Evolutionary conservation across 2,113 vertebrate species (phyloP), one percentile per base, ranked within the genome.

Genomic region (Okapia johnstoni): DNA sequence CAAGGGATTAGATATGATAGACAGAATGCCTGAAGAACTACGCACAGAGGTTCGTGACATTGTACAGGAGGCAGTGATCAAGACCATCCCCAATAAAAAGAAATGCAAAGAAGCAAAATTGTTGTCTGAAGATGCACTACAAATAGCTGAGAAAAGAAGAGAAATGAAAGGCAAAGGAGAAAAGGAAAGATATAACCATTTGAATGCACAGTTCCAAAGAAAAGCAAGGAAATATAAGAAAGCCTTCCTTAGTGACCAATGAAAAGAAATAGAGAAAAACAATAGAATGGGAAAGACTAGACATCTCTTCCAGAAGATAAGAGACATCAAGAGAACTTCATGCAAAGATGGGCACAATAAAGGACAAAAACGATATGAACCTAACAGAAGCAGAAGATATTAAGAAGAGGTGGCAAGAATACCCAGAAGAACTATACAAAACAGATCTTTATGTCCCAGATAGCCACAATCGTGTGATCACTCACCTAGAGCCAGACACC

Each of bases 381-480:
- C 66, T 70, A 70, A 40, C 66, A 70, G n/a, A 40, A 70, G 21
- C 10, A 70, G 66, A 70, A 70, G n/a, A 70, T 40, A 40, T 40
- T 70, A 70, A 70, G n/a, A 70, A 70, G n/a, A 23, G n/a, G n/a
- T 70, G n/a, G n/a, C 19, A 70, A 36, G n/a, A 70, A 70, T 36
- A 70, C 9, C 63, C n/a, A 36, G 63, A 70, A 70, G 63, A 70
- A 23, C 63, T 70, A 36, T 36, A 21, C n/a, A 36, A 36, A 40
- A 70, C 36, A 36, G 4, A 66, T 21, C 33, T 66, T 66, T 66
- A 66, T 66, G 16, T 33, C 61, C 61, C 61, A 19, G 61, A n/a
- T n/a, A 66, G n/a, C 61, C 2, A 0, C 0, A 0, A 36, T 36
- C 9, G 17, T 70, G 63, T 70, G n/a, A 70, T 70, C 63, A 36